Evolutionary conservation across 92 coral and sea anemone genomes (phyloP).

Genomic region (Palythoa grandis): DNA sequence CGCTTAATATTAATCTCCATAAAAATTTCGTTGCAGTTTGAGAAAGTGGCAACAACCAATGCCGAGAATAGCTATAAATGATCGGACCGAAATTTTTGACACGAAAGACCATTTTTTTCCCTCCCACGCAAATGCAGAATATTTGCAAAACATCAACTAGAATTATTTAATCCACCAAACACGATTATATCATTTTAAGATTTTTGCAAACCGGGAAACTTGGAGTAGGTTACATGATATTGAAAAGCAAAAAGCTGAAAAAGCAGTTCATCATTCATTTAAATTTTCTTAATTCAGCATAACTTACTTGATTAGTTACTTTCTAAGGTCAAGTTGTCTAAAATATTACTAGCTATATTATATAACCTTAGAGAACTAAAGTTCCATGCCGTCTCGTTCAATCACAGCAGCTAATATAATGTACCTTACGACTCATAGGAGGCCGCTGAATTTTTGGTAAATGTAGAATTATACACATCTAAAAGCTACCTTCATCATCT

Average conservation of each 20-base stretch:
- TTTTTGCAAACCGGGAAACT: background rate
- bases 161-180: background rate
- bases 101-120: constrained; percentile 26
- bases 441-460: background rate
- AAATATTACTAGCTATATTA: background rate
- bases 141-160: background rate
- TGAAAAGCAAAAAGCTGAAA: background rate
- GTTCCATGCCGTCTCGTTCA: background rate
- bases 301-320: background rate
- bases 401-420: background rate
- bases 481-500: background rate
- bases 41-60: background rate
- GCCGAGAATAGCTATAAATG: background rate
- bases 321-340: background rate
- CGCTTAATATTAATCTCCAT: background rate
- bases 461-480: constrained; percentile 1
- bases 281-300: background rate
- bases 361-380: too few species aligned
- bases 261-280: background rate
- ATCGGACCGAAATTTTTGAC: constrained; percentile 33
- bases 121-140: constrained; percentile 22
- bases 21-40: background rate
- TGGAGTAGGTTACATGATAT: background rate
- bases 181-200: background rate
- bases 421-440: background rate